These are phyloP conservation scores for Rafetus swinhoei DNA, from an alignment of 2,113 vertebrate species.

Conservation along the genomic window DNA sequence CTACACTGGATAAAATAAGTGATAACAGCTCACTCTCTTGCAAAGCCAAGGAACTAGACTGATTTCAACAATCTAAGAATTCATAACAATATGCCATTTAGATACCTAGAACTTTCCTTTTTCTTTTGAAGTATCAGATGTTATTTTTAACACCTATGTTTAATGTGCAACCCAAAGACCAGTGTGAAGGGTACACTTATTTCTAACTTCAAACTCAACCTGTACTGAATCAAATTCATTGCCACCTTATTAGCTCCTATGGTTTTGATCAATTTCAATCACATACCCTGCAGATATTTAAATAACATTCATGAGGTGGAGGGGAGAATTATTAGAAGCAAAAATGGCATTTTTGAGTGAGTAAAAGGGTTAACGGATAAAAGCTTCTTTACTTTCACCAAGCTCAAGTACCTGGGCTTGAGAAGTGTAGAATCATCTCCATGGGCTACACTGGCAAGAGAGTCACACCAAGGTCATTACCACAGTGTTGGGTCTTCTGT, in stretches of 20 bases:
- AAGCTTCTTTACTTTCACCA: not conserved
- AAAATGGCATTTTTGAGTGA: rapidly evolving
- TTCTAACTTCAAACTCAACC: not conserved
- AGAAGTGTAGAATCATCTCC: not conserved
- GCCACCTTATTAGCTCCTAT: not conserved
- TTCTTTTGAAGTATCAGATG: conserved; percentile 33
- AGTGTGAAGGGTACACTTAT: not conserved
- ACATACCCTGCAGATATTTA: not conserved
- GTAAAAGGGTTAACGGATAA: not conserved
- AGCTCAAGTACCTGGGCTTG: not conserved
- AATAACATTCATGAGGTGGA: not conserved
- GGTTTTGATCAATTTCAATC: not conserved
- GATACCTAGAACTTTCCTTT: not conserved
- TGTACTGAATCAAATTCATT: not conserved
- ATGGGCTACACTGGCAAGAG: not conserved
- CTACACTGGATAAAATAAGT: conserved; percentile 78
- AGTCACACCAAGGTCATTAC: not conserved
- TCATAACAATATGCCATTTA: conserved; percentile 65
- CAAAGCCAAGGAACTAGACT: conserved; percentile 80
- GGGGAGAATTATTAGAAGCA: not conserved
- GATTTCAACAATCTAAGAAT: conserved; percentile 83
- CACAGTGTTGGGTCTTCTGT: not conserved
- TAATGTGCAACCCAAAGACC: not conserved
- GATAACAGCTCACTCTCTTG: conserved; percentile 87
- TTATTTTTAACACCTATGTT: conserved; percentile 12